Base-by-base conservation (phyloP, 2,797 vertebrate genomes). In the Muscicapa striata region DNA sequence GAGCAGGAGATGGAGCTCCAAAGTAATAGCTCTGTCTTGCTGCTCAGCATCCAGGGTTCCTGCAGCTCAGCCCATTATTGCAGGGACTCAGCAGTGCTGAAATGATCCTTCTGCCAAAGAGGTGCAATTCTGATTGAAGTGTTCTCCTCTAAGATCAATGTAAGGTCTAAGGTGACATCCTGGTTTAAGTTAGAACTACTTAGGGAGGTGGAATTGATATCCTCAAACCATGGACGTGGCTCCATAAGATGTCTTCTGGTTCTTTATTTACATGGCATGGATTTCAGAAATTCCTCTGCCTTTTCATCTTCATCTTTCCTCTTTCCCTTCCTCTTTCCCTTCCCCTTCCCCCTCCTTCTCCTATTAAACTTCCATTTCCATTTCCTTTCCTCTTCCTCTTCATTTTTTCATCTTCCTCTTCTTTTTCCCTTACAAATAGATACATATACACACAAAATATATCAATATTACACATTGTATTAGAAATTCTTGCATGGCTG, bases 361-460 rank as follows among this genome's bases (percentile, higher is more conserved):
- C 12, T 8, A 46, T 46, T 21, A 46, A 46, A 46, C 11, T 11
- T 46, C 11, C 45, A 46, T 46, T 46, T 46, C 45, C 4, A 8
- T 4, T 26, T 16, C 3, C 24, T 2, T 17, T 23, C 45, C 3
- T 10, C 5, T 26, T 21, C 3, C 24, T 51, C 36, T 51, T 30
- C 17, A 5, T 30, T 30, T 52, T 51, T 70, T 11, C 58, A 51
- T 13, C 43, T 34, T 49, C 45, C 20, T 27, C 26, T 51, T 51
- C 22, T 5, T 54, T 16, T 48, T 3, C 43, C 30, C 30, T 69
- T 55, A 22, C 15, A 67, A 58, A 58, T 12, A 27, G 0, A 32
- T 9, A 24, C 18, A 54, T 13, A 30, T 3, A 11, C n/a, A 40
- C 10, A 4, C 3, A 0, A 13, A 49, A 29, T 15, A 1, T 1